Base-by-base conservation (phyloP, 2,113 vertebrate genomes). In the Corythoichthys intestinalis region DNA sequence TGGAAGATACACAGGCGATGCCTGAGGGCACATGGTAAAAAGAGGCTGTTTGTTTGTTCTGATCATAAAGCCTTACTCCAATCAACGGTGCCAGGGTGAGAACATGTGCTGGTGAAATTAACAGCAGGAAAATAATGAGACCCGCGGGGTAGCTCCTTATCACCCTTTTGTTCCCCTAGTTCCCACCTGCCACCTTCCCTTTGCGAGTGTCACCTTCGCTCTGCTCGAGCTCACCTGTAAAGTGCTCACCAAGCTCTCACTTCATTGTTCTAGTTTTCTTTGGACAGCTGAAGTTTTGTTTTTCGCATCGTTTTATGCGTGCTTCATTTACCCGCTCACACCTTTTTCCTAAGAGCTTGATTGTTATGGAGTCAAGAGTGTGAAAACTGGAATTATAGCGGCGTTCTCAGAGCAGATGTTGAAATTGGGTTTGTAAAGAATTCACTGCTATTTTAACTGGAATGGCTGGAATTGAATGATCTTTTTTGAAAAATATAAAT, bases 71-170 rank as follows among this genome's bases (percentile, higher is more conserved):
- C 82, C 63, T 85, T 84, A 70, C 79, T 89, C 79, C 83, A 92
- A 91, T 92, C 90, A 91, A 92, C 91, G 91, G 91, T 76, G 85
- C 83, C 44, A 76, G 87, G 88, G 91, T 91, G 92, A 91, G 90
- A 93, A 92, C 86, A 90, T 85, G 90, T 91, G 88, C 72, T 70
- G 89, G 87, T 78, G 83, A 93, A 92, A 93, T 93, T 93, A 93
- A 91, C 91, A 91, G 90, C 90, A 91, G 90, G 89, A 92, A 93
- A 92, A 92, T 93, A 93, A 93, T 93, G 91, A 93, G 91, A 85
- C 91, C 91, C 90, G 87, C 85, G 89, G 91, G 90, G 91, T 91
- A 85, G 83, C 82, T 90, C 82, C 70, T 90, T 91, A 91, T 90
- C 89, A 86, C 85, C 86, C 77, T 73, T 82, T 64, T 85, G 82